A percentile compares a stretch with the other conserved stretches of the same genome.
Conservation (phyloP, 2,113 vertebrate species). For the Lates calcarifer region DNA sequence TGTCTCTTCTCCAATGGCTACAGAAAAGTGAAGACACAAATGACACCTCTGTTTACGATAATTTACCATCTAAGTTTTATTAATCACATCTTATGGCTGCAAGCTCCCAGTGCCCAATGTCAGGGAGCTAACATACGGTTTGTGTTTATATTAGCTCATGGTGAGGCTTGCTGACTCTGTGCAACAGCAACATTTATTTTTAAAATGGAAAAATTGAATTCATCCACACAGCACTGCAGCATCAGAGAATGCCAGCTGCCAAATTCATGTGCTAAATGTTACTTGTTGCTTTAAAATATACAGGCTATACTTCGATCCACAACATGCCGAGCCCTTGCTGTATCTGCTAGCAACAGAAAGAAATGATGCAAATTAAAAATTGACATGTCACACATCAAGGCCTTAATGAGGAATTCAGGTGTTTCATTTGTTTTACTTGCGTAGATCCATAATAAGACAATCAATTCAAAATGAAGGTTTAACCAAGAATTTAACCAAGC, state of each 20-base stretch:
- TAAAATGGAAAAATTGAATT: slow-evolving; percentile 12
- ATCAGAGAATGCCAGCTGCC: slow-evolving; percentile 34
- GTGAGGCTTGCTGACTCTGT: not conserved
- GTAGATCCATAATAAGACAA: not conserved
- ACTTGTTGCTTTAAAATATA: not conserved
- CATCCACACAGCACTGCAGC: slow-evolving; percentile 4
- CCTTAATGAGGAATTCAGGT: not conserved
- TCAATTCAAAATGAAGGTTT: not conserved
- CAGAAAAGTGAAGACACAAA: not conserved
- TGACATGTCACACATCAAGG: not conserved
- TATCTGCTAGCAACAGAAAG: slow-evolving; percentile 13
- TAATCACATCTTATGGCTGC: not conserved
- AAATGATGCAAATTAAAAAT: slow-evolving; percentile 12
- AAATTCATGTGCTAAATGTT: slow-evolving; percentile 4
- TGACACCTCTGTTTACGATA: not conserved
- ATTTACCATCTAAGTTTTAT: not conserved
- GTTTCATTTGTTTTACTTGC: slow-evolving; percentile 6
- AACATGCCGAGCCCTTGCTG: too few species aligned
- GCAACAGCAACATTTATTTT: slow-evolving; percentile 21
- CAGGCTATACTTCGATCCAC: not conserved
- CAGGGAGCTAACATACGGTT: slow-evolving; percentile 1
- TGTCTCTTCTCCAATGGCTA: not conserved
- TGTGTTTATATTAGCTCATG: slow-evolving; percentile 1
- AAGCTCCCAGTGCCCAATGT: not conserved
- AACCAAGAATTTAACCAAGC: not conserved